Evolutionary conservation across 2,113 vertebrate genomes (phyloP).

Genomic region (Corythaixoides concolor): DNA sequence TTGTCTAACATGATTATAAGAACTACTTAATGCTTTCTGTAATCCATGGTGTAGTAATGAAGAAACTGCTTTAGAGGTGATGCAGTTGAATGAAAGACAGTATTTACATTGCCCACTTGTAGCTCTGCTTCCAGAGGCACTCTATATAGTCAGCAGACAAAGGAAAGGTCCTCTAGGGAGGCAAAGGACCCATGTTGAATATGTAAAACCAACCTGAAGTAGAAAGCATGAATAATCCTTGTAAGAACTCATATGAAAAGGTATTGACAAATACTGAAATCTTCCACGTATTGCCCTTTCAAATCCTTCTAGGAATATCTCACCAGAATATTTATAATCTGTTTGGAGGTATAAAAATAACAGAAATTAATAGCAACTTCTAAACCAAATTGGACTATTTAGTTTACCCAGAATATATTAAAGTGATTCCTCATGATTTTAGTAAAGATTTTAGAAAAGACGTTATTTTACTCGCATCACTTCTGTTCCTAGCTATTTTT

Average conservation of each 20-base stretch:
- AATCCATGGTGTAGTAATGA: neutral
- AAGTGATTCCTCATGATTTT: neutral
- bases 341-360: neutral
- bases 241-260: neutral
- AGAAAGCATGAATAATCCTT: neutral
- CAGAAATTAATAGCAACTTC: neutral
- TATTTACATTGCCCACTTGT: neutral
- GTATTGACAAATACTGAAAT: neutral
- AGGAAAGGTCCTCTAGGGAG: neutral
- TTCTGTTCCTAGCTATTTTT: neutral
- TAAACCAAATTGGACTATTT: neutral
- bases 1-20: neutral
- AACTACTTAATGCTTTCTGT: neutral
- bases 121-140: neutral
- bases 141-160: neutral
- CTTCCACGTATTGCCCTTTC: neutral
- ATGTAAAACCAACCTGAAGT: neutral
- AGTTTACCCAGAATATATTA: neutral
- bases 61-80: neutral
- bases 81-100: neutral
- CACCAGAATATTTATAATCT: neutral
- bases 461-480: neutral
- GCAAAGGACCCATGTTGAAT: neutral
- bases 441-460: neutral
- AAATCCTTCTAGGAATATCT: neutral